Evolutionary conservation across 2,113 vertebrate genomes (phyloP).

Genomic region (Tonatia bakeri): DNA sequence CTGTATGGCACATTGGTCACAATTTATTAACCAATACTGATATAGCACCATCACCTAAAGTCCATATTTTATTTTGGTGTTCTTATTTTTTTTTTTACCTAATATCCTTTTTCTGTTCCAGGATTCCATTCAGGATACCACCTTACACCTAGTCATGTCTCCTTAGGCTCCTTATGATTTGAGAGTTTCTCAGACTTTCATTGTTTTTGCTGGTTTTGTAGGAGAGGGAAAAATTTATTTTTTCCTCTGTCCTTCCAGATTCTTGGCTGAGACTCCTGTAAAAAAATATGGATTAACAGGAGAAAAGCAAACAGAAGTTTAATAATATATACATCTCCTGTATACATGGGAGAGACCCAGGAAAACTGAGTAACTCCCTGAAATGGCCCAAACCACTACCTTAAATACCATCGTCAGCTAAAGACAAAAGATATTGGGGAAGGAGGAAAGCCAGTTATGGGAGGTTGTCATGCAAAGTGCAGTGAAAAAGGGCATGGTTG

Average conservation of each 20-base stretch:
- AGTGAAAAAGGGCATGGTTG: background rate
- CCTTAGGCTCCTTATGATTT: background rate
- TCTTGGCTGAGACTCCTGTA: background rate
- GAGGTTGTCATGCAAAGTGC: background rate
- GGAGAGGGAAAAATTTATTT: background rate
- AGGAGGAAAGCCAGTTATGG: background rate
- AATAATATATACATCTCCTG: background rate
- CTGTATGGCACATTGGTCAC: background rate
- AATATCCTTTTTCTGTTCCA: background rate
- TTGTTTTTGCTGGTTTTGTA: background rate
- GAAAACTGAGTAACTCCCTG: background rate
- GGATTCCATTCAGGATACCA: background rate
- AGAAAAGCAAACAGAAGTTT: background rate
- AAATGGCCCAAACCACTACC: background rate
- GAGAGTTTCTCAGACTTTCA: background rate
- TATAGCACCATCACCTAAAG: background rate
- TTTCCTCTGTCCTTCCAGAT: background rate
- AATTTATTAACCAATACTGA: background rate
- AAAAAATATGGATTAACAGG: background rate
- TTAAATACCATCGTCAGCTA: background rate
- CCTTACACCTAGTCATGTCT: background rate
- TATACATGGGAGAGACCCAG: background rate
- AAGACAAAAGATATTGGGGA: background rate
- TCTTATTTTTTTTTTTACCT: conserved; percentile 6
- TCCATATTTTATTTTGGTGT: background rate